phyloP scores from a whole-genome alignment of 2,888 invertebrate genomes.

The Agrochola circellaris region DNA sequence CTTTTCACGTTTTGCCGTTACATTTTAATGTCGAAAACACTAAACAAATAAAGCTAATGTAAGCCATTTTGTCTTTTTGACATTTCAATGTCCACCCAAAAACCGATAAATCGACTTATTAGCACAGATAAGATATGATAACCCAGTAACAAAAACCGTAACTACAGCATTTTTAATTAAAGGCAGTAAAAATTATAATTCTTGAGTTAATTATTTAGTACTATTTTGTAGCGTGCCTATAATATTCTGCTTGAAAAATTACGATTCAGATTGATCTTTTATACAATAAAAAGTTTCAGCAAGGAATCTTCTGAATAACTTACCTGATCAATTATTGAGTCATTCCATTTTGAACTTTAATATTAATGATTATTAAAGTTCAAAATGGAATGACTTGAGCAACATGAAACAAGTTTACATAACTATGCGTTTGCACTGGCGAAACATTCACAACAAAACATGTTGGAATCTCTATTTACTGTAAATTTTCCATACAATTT shows the following conservation, averaged over 20 bases:
- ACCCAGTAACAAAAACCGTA: slow-evolving; percentile 33
- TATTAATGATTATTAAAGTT: too few relatives aligned
- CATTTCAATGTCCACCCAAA: slow-evolving; percentile 64
- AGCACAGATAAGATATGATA: slow-evolving; percentile 27
- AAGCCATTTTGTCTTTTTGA: slow-evolving; percentile 84
- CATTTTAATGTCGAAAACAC: slow-evolving; percentile 68
- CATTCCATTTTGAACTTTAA: slow-evolving; percentile 1
- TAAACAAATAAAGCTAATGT: slow-evolving; percentile 79
- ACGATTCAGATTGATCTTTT: neutral
- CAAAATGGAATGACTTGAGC: too few relatives aligned
- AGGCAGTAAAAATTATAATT: neutral
- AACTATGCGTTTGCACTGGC: too few relatives aligned
- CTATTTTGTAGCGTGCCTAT: neutral
- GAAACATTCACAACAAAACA: too few relatives aligned
- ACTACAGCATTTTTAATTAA: neutral
- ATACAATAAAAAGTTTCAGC: neutral
- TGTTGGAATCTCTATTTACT: too few relatives aligned
- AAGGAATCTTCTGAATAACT: neutral
- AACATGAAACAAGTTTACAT: accelerated
- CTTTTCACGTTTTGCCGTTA: slow-evolving; percentile 65
- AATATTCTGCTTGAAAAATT: neutral
- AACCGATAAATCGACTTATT: slow-evolving; percentile 47
- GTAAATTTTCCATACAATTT: too few relatives aligned
- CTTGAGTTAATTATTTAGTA: neutral
- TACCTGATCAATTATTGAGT: accelerated